Conservation (phyloP, 2,888 invertebrate species). For the Fabriciana adippe region DNA sequence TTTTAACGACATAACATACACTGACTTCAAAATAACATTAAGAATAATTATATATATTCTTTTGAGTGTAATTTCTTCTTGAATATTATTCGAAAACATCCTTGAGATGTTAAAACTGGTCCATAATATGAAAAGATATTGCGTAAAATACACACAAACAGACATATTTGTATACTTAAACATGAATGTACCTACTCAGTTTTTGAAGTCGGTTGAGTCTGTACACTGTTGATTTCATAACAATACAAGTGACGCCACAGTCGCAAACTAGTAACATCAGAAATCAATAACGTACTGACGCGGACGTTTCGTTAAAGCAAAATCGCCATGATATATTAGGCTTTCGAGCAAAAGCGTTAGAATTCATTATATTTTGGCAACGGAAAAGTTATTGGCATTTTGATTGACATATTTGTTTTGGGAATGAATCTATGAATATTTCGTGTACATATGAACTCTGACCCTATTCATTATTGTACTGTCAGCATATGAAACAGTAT, state of each 20-base stretch:
- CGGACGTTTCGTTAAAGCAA: background rate
- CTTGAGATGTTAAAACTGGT: too few relatives aligned
- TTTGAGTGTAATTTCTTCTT: too few relatives aligned
- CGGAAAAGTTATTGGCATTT: background rate
- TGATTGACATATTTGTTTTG: constrained; percentile 19
- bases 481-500: background rate
- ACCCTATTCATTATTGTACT: background rate
- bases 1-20: background rate
- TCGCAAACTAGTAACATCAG: background rate
- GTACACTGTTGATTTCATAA: too few relatives aligned
- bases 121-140: too few relatives aligned
- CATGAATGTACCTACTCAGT: too few relatives aligned
- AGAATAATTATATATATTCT: too few relatives aligned
- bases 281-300: constrained; percentile 6
- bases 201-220: too few relatives aligned
- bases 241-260: background rate
- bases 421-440: constrained; percentile 14
- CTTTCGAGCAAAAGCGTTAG: constrained; percentile 5
- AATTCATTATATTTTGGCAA: constrained; percentile 11
- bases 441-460: background rate
- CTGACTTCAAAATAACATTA: background rate
- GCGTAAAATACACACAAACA: too few relatives aligned
- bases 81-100: too few relatives aligned
- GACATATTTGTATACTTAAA: too few relatives aligned
- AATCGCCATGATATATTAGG: background rate